These are phyloP conservation scores for Drosophila prostipennis DNA, from an alignment of 2,888 invertebrate species.

Conservation along the genomic window DNA sequence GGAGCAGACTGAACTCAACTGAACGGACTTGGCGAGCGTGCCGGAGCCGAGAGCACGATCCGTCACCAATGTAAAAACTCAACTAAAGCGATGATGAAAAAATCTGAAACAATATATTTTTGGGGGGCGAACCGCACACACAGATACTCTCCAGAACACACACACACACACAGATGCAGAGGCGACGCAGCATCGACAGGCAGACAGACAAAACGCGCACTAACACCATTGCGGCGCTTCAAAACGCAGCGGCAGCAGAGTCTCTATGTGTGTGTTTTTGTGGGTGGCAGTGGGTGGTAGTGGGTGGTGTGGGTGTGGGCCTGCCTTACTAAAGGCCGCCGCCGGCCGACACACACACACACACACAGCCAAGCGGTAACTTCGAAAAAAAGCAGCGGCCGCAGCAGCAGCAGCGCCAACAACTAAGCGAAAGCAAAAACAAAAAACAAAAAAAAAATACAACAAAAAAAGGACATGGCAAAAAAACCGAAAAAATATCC, in stretches of 20 bases:
- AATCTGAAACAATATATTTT: slow-evolving; percentile 85
- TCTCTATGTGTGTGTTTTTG: slow-evolving; percentile 40
- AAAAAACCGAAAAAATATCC: slow-evolving; percentile 39
- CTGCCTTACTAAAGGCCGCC: slow-evolving; percentile 77
- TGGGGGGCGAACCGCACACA: slow-evolving; percentile 78
- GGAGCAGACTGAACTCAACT: slow-evolving; percentile 68
- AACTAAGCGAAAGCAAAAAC: slow-evolving; percentile 63
- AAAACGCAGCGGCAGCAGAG: slow-evolving; percentile 68
- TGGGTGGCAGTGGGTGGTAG: slow-evolving; percentile 27
- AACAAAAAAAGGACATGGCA: slow-evolving; percentile 40
- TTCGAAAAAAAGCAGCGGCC: slow-evolving; percentile 58
- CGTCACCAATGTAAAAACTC: slow-evolving; percentile 85
- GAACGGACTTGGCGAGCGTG: slow-evolving; percentile 71
- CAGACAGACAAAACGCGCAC: slow-evolving; percentile 78
- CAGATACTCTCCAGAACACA: slow-evolving; percentile 48
- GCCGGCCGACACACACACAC: slow-evolving; percentile 68
- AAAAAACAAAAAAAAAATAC: slow-evolving; percentile 68
- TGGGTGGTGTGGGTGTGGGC: slow-evolving; percentile 59
- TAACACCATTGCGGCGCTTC: slow-evolving; percentile 67
- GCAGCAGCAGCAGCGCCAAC: slow-evolving; percentile 52
- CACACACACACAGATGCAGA: slow-evolving; percentile 32
- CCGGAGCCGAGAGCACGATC: slow-evolving; percentile 83
- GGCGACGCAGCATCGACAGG: slow-evolving; percentile 75
- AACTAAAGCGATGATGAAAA: slow-evolving; percentile 85
- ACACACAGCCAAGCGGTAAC: slow-evolving; percentile 46